Percentiles rank a stretch among this genome's conserved stretches.
phyloP scores from a whole-genome alignment of 1,140 invertebrate species.

The Drosophila lacteicornis region DNA sequence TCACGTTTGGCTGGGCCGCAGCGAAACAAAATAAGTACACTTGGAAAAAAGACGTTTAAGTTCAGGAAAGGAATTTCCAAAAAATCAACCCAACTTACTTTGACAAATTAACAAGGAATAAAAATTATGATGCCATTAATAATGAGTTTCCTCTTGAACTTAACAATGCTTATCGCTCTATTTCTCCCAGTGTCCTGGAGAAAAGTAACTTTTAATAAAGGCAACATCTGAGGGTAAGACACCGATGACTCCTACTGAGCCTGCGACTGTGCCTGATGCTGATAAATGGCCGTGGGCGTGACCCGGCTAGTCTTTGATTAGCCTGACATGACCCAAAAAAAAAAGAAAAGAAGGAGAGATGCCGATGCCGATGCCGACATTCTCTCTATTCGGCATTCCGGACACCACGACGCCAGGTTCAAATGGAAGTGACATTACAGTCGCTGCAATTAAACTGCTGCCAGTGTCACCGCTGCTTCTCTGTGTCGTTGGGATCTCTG shows the following conservation, averaged over 20 bases:
- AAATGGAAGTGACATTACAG: conserved; percentile 76
- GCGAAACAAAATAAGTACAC: conserved; percentile 35
- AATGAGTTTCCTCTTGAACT: background rate
- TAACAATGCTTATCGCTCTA: no score
- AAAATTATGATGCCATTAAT: no score
- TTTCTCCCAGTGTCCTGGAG: conserved; percentile 1
- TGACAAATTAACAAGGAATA: no score
- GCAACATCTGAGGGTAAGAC: conserved; percentile 62
- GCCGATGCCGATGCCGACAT: conserved; percentile 13
- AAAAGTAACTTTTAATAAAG: conserved; percentile 72
- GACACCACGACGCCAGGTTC: conserved; percentile 63
- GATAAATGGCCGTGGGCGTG: conserved; percentile 78
- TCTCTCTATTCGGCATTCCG: conserved; percentile 1
- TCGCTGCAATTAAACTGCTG: conserved; percentile 73
- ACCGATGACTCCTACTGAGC: conserved; percentile 40
- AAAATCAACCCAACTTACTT: background rate
- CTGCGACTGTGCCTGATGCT: conserved; percentile 51
- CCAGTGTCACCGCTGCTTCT: conserved; percentile 24
- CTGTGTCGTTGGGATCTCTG: conserved; percentile 2
- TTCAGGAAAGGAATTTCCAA: no score
- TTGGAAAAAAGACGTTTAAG: background rate
- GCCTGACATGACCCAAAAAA: conserved; percentile 71
- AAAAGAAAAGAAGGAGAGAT: conserved; percentile 27
- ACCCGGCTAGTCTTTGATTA: conserved; percentile 68
- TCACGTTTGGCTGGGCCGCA: conserved; percentile 63